Evolutionary conservation across 30 jellyfish, hydroid and myxozoan species (phyloP).

Genomic region (Chironex yamaguchii): DNA sequence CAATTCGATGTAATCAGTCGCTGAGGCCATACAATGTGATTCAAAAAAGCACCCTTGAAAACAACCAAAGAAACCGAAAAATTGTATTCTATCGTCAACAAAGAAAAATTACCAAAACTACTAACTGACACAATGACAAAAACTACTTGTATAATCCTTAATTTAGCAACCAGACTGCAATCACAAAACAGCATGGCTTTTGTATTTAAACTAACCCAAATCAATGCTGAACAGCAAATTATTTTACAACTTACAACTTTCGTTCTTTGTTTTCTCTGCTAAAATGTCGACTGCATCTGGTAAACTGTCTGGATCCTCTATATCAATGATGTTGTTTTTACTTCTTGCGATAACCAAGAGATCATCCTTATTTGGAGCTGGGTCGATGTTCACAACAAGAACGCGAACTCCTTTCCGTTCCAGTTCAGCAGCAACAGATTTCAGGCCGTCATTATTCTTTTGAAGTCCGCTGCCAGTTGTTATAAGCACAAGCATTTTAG

Average conservation of each 20-base stretch:
- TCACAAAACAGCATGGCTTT: too few species aligned
- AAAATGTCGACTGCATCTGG: conserved; percentile 59
- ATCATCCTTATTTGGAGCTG: conserved; percentile 45
- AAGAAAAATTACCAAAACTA: too few species aligned
- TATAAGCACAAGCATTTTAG: conserved; percentile 46
- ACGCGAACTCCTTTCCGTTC: conserved; percentile 70
- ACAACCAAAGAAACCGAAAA: too few species aligned
- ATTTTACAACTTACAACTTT: background rate
- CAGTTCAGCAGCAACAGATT: conserved; percentile 55
- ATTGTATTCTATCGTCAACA: too few species aligned
- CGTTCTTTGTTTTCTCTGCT: conserved; percentile 62
- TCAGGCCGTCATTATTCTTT: conserved; percentile 54
- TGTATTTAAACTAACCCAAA: too few species aligned
- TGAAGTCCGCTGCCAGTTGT: conserved; percentile 75
- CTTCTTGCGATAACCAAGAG: conserved; percentile 41
- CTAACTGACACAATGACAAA: too few species aligned
- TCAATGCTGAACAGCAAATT: background rate
- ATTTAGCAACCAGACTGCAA: too few species aligned
- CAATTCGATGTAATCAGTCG: too few species aligned
- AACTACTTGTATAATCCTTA: too few species aligned
- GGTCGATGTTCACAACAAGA: conserved; percentile 71
- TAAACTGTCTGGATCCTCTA: conserved; percentile 43
- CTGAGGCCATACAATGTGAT: too few species aligned
- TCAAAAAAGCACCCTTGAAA: too few species aligned
- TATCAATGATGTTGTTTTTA: conserved; percentile 19